Percentiles rank a stretch among this genome's conserved stretches.
phyloP scores from a whole-genome alignment of 2,888 invertebrate species.

The Eurytoma californica region DNA sequence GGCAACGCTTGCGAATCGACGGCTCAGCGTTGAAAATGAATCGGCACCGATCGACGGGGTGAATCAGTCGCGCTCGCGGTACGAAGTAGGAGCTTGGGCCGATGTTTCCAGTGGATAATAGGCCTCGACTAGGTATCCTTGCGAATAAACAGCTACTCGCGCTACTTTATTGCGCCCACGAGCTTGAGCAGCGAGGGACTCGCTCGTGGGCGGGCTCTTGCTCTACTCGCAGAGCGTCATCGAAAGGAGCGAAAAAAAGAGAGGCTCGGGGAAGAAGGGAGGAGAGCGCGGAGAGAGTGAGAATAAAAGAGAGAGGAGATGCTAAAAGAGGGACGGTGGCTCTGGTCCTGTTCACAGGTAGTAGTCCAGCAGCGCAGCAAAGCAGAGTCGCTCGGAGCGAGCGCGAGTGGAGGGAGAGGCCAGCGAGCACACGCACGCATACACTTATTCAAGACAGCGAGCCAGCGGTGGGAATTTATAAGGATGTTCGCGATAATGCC shows the following conservation, averaged over 20 bases:
- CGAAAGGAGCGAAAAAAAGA: not conserved
- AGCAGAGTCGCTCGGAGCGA: constrained; percentile 58
- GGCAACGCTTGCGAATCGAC: too few species aligned
- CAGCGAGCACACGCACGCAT: constrained; percentile 24
- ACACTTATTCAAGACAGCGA: constrained; percentile 58
- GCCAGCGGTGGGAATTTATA: constrained; percentile 75
- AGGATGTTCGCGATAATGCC: constrained; percentile 76
- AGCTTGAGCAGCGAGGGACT: constrained; percentile 44
- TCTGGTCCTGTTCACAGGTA: constrained; percentile 48
- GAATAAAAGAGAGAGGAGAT: not conserved
- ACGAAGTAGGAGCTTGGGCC: not conserved
- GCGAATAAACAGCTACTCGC: constrained; percentile 31
- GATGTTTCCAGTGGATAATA: too few species aligned
- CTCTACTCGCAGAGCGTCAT: not conserved
- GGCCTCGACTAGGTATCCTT: not conserved
- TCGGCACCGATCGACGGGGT: not conserved
- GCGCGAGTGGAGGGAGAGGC: constrained; percentile 59
- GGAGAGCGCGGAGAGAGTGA: not conserved
- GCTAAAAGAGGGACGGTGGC: not conserved
- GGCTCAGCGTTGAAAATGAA: too few species aligned
- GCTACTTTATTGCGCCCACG: constrained; percentile 46
- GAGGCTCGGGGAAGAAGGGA: not conserved
- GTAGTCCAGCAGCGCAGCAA: constrained; percentile 59
- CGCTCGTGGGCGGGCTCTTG: constrained; percentile 58
- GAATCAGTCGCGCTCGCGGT: not conserved